A percentile compares a stretch with the other conserved stretches of the same genome.
These are phyloP conservation scores for Halcyon smyrnensis DNA, from an alignment of 2,797 vertebrate genomes.

Conservation along the genomic window DNA sequence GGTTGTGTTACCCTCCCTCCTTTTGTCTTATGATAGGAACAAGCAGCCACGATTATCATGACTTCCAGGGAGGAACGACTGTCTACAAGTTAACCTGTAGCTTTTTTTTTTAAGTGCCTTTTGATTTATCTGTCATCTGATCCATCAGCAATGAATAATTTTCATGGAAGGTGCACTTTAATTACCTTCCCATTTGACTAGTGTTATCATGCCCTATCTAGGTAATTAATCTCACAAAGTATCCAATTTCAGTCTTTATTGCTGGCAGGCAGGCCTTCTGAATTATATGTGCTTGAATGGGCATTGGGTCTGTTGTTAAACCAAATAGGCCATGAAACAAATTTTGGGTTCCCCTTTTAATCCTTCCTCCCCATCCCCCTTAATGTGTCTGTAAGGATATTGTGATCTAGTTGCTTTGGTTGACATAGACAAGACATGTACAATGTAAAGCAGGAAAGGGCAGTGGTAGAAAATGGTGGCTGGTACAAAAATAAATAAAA, in stretches of 20 bases:
- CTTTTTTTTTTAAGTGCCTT: slow-evolving; percentile 87
- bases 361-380: not conserved
- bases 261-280: slow-evolving; percentile 90
- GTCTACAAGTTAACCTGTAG: slow-evolving; percentile 93
- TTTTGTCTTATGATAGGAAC: slow-evolving; percentile 77
- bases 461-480: not conserved
- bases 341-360: slow-evolving; percentile 59
- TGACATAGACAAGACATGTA: not conserved
- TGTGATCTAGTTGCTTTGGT: slow-evolving; percentile 54
- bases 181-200: slow-evolving; percentile 99
- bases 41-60: slow-evolving; percentile 81
- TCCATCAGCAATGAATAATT: slow-evolving; percentile 99
- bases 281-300: slow-evolving; percentile 91
- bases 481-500: not conserved
- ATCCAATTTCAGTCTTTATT: slow-evolving; percentile 99
- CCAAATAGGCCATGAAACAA: slow-evolving; percentile 75
- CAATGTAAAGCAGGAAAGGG: not conserved
- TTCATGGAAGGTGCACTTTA: slow-evolving; percentile 99
- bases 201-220: slow-evolving; percentile 96
- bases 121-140: slow-evolving; percentile 98
- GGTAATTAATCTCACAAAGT: slow-evolving; percentile 99
- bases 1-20: slow-evolving; percentile 35
- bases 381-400: not conserved
- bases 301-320: slow-evolving; percentile 83
- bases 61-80: slow-evolving; percentile 81